A percentile compares a stretch with the other conserved stretches of the same genome.
Evolutionary conservation across 2,888 invertebrate genomes (phyloP).

Genomic region (Ophion ventricosus): DNA sequence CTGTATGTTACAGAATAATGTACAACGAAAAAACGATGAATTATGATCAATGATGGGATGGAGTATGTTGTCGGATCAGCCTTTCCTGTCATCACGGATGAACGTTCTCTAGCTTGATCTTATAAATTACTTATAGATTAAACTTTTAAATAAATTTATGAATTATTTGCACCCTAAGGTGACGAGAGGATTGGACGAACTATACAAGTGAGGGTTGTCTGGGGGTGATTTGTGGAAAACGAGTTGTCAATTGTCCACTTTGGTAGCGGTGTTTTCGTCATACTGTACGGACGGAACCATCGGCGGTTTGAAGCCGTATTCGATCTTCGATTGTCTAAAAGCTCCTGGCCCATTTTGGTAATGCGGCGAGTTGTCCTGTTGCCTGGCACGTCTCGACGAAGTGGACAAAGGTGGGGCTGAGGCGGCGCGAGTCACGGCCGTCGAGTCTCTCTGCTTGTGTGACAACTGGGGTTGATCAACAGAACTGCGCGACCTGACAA

Average conservation of each 20-base stretch:
- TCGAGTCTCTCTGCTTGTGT: conserved; percentile 66
- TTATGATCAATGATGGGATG: background rate
- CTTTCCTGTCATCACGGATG: background rate
- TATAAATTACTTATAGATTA: conserved; percentile 56
- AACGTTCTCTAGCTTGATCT: conserved; percentile 9
- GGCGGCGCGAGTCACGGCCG: conserved; percentile 57
- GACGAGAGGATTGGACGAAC: conserved; percentile 26
- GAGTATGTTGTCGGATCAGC: background rate
- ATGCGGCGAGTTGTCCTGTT: conserved; percentile 82
- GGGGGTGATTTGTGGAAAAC: background rate
- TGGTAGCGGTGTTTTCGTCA: conserved; percentile 86
- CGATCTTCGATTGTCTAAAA: conserved; percentile 89
- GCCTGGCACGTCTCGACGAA: conserved; percentile 81
- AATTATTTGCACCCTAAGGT: conserved; percentile 31
- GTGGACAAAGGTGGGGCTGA: conserved; percentile 60
- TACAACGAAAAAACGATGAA: conserved; percentile 48
- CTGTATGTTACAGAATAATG: conserved; percentile 58
- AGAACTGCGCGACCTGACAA: conserved; percentile 64
- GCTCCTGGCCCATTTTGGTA: conserved; percentile 84
- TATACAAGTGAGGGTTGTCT: conserved; percentile 54
- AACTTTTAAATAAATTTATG: conserved; percentile 47
- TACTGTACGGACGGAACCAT: conserved; percentile 92
- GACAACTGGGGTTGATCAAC: conserved; percentile 61
- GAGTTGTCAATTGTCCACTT: conserved; percentile 73
- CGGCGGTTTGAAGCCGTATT: conserved; percentile 93